phyloP scores from a whole-genome alignment of 2,888 invertebrate species.

The Chrysolina oricalcia region DNA sequence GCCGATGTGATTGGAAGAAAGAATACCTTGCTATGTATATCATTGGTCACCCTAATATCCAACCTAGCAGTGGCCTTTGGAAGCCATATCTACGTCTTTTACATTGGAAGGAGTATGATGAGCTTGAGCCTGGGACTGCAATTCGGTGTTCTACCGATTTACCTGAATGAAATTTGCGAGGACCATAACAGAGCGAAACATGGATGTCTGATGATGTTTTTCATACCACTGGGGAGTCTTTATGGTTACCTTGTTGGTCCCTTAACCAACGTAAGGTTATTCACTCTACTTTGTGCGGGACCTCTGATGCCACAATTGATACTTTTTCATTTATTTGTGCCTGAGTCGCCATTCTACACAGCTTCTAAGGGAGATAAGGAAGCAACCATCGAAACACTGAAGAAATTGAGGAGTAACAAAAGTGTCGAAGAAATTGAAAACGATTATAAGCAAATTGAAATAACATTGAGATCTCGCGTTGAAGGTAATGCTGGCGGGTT shows the following conservation, averaged over 20 bases:
- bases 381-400: background rate
- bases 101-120: conserved; percentile 68
- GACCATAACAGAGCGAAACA: conserved; percentile 77
- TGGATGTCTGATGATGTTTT: conserved; percentile 66
- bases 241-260: conserved; percentile 44
- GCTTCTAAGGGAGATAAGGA: background rate
- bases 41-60: conserved; percentile 77
- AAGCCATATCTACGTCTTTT: conserved; percentile 57
- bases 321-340: conserved; percentile 28
- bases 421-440: background rate
- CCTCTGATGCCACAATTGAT: conserved; percentile 42
- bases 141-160: conserved; percentile 80
- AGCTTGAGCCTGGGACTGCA: background rate
- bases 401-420: conserved; percentile 2
- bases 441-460: conserved; percentile 67
- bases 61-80: conserved; percentile 42
- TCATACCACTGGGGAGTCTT: conserved; percentile 37
- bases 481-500: background rate
- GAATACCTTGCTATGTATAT: conserved; percentile 76
- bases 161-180: conserved; percentile 75
- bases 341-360: conserved; percentile 51
- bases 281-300: conserved; percentile 37
- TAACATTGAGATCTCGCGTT: conserved; percentile 74
- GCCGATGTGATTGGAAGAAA: conserved; percentile 45
- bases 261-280: background rate